phyloP scores from a whole-genome alignment of 2,113 vertebrate genomes.

The Thomomys bottae region DNA sequence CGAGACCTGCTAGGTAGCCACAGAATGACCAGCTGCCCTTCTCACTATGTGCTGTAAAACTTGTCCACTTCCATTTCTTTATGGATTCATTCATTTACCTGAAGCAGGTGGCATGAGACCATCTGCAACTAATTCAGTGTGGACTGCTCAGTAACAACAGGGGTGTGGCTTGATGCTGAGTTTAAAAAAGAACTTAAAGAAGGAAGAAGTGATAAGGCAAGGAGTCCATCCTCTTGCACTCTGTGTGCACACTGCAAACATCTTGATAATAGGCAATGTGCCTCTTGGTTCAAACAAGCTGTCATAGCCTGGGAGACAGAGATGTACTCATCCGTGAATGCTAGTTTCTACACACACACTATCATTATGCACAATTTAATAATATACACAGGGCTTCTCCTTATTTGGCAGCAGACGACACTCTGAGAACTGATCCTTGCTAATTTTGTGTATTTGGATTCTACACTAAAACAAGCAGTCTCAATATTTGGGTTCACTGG shows the following conservation, averaged over 20 bases:
- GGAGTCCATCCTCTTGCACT: background rate
- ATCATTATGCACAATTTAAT: conserved; percentile 69
- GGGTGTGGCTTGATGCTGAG: background rate
- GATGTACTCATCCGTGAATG: conserved; percentile 30
- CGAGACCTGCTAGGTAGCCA: background rate
- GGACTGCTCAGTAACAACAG: background rate
- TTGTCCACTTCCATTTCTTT: background rate
- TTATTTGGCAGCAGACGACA: conserved; percentile 46
- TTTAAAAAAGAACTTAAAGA: background rate
- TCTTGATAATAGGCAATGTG: conserved; percentile 16
- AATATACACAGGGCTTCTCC: conserved; percentile 67
- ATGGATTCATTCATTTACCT: background rate
- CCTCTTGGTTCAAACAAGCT: conserved; percentile 52
- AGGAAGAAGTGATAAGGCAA: background rate
- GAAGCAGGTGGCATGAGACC: background rate
- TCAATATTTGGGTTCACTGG: conserved; percentile 72
- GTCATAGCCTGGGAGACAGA: conserved; percentile 55
- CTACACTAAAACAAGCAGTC: conserved; percentile 61
- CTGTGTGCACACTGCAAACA: background rate
- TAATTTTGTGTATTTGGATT: conserved; percentile 71
- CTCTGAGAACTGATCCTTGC: conserved; percentile 52
- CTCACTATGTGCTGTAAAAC: background rate
- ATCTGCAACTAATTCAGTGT: background rate
- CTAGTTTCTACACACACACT: conserved; percentile 52
- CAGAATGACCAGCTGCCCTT: background rate